These are phyloP conservation scores for Musca vetustissima DNA, from an alignment of 1,140 invertebrate genomes.

Conservation along the genomic window DNA sequence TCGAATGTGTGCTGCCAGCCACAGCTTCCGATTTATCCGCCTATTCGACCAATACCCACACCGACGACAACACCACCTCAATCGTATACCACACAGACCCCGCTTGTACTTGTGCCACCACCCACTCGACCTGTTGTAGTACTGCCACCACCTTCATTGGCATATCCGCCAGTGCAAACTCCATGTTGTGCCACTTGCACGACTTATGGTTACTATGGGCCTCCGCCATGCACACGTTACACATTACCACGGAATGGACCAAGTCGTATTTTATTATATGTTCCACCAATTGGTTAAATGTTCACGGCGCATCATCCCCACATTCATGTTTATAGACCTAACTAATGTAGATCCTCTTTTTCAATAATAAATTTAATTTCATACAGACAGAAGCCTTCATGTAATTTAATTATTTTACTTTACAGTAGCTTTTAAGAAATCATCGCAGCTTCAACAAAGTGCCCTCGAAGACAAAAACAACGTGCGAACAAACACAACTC, in stretches of 20 bases:
- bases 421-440: too few species aligned
- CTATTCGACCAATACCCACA: constrained; percentile 22
- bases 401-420: too few species aligned
- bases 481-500: too few species aligned
- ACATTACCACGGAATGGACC: constrained; percentile 4
- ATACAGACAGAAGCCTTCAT: too few species aligned
- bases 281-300: constrained; percentile 6
- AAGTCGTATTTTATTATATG: constrained; percentile 1
- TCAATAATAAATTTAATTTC: too few species aligned
- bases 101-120: constrained; percentile 16
- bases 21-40: background rate
- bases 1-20: constrained; percentile 21
- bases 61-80: constrained; percentile 24
- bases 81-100: background rate
- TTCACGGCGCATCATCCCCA: too few species aligned
- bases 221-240: constrained; percentile 44
- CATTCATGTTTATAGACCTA: too few species aligned
- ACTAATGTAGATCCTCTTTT: too few species aligned
- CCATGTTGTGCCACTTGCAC: constrained; percentile 46
- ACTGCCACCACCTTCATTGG: constrained; percentile 31
- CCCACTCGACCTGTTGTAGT: constrained; percentile 27
- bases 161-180: constrained; percentile 41
- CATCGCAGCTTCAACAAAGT: too few species aligned
- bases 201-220: constrained; percentile 46
- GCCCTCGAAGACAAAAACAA: too few species aligned